Evolutionary conservation across 2,113 vertebrate genomes (phyloP).

Genomic region (Sialia sialis): DNA sequence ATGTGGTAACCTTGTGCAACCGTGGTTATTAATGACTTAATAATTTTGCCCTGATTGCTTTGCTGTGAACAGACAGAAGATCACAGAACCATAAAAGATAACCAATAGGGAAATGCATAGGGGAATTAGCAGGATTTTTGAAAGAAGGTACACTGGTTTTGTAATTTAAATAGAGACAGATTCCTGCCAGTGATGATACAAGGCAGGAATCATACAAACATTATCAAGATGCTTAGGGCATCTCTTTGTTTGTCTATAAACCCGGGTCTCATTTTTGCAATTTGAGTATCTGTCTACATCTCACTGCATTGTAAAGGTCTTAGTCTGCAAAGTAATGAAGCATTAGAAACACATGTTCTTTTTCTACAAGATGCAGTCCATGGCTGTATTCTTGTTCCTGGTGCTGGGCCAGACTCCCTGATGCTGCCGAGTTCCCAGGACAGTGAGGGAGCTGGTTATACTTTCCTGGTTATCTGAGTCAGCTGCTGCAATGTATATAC

Average conservation of each 20-base stretch:
- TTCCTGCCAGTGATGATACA: not conserved
- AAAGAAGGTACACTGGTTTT: not conserved
- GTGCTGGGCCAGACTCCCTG: not conserved
- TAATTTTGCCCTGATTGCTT: not conserved
- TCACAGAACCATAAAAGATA: not conserved
- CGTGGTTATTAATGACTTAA: not conserved
- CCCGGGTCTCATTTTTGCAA: not conserved
- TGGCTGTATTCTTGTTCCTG: not conserved
- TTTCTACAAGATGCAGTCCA: not conserved
- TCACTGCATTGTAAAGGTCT: not conserved
- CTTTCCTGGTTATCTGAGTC: conserved; percentile 45
- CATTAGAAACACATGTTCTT: not conserved
- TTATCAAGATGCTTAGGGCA: not conserved
- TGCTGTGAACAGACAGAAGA: not conserved
- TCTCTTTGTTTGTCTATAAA: not conserved
- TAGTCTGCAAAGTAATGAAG: not conserved
- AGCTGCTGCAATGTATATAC: conserved; percentile 59
- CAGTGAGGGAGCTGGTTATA: conserved; percentile 13
- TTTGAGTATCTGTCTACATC: not conserved
- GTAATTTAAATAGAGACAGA: not conserved
- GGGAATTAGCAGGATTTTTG: not conserved
- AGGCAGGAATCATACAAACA: not conserved
- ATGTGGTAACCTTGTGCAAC: not conserved
- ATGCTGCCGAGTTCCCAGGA: not conserved
- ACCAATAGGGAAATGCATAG: not conserved